Conservation (phyloP, 2,797 vertebrate species). For the Balearica regulorum region DNA sequence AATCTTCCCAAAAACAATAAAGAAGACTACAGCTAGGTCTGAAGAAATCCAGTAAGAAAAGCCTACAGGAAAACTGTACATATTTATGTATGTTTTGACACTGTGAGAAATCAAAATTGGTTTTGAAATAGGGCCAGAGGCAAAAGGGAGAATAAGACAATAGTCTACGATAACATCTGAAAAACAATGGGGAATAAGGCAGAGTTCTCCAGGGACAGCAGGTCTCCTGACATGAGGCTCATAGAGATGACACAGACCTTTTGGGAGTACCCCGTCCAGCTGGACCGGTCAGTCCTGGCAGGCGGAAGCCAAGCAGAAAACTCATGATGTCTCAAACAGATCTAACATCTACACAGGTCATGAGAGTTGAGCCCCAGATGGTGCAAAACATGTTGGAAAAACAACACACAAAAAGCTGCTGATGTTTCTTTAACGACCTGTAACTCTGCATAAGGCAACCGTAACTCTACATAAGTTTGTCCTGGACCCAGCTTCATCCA, state of each 20-base stretch:
- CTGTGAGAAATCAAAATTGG: neutral
- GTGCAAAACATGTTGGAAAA: neutral
- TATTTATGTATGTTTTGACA: neutral
- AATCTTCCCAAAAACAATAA: neutral
- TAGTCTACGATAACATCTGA: neutral
- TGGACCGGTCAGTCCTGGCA: neutral
- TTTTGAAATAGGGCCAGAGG: neutral
- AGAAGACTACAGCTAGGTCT: neutral
- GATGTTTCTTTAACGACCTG: neutral
- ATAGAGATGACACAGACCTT: accelerated
- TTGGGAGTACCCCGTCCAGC: neutral
- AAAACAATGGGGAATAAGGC: neutral
- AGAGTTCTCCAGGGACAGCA: neutral
- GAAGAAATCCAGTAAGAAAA: neutral
- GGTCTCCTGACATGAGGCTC: neutral
- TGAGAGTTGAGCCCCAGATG: neutral
- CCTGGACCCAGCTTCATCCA: neutral
- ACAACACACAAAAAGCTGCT: neutral
- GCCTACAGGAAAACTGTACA: neutral
- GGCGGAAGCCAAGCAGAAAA: neutral
- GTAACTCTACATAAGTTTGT: neutral
- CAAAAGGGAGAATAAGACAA: neutral
- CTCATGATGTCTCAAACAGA: neutral
- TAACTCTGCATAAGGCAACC: neutral
- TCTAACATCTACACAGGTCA: accelerated